Evolutionary conservation across 2,888 invertebrate genomes (phyloP).

Genomic region (Lomographa bimaculata): DNA sequence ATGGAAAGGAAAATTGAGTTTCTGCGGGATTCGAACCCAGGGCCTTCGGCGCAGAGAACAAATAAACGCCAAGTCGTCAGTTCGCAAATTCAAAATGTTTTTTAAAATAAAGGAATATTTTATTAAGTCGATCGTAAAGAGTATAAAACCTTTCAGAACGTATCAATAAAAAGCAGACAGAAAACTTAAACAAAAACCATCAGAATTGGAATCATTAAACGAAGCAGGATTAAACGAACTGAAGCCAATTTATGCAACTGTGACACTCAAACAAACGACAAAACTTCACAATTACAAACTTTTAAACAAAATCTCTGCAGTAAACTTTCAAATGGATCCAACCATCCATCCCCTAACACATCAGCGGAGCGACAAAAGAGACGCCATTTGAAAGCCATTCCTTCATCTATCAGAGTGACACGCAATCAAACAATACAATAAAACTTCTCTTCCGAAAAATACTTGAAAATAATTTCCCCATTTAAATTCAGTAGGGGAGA

Average conservation of each 20-base stretch:
- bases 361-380: slow-evolving; percentile 65
- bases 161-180: no score
- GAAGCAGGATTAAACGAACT: slow-evolving; percentile 2
- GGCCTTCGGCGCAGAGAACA: no score
- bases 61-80: no score
- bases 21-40: no score
- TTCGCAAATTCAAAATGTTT: no score
- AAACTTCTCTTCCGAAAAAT: slow-evolving; percentile 81
- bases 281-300: no score
- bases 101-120: no score
- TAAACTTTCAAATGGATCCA: slow-evolving; percentile 79
- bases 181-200: no score
- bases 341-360: slow-evolving; percentile 62
- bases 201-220: no score
- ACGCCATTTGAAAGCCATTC: slow-evolving; percentile 70
- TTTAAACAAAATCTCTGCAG: slow-evolving; percentile 30
- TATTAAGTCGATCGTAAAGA: no score
- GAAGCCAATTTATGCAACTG: slow-evolving; percentile 34
- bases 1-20: no score
- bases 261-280: slow-evolving; percentile 35
- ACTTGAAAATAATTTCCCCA: slow-evolving; percentile 82
- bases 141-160: no score
- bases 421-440: slow-evolving; percentile 83
- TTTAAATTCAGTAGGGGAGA: slow-evolving; percentile 79
- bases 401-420: slow-evolving; percentile 81